These are phyloP conservation scores for Spheniscus mendiculus DNA, from an alignment of 2,113 vertebrate genomes.

Conservation along the genomic window DNA sequence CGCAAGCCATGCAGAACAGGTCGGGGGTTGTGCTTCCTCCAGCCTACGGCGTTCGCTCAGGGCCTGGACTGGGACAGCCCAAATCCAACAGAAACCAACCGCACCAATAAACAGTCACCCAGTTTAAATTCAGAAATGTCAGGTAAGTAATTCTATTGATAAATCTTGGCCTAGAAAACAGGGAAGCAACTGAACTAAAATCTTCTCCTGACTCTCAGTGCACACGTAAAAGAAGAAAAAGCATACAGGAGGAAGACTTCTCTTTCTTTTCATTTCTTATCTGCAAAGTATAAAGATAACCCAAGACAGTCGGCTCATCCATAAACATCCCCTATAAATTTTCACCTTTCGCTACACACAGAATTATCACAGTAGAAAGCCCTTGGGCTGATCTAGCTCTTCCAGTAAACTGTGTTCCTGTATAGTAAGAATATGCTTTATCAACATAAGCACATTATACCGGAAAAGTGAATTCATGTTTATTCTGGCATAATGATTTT, in stretches of 20 bases:
- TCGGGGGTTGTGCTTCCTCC: neutral
- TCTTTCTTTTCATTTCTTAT: neutral
- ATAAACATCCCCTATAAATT: slow-evolving; percentile 1
- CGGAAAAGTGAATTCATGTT: neutral
- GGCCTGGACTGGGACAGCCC: neutral
- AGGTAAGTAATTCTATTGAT: neutral
- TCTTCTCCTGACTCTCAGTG: neutral
- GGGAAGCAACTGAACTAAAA: neutral
- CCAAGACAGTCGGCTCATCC: neutral
- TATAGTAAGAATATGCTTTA: neutral
- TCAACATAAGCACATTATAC: neutral
- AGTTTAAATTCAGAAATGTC: neutral
- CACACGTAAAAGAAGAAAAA: neutral
- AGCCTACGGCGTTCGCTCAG: accelerated
- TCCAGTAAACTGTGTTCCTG: neutral
- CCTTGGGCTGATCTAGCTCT: neutral
- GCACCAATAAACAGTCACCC: neutral
- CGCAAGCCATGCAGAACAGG: accelerated
- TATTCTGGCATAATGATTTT: neutral
- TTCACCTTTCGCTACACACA: neutral
- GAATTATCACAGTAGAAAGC: neutral
- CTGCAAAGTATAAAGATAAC: neutral
- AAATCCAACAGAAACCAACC: neutral
- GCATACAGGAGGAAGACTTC: neutral
- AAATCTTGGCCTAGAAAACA: neutral